These are phyloP conservation scores for Megaptera novaeangliae DNA, from an alignment of 2,113 vertebrate genomes.

Conservation along the genomic window DNA sequence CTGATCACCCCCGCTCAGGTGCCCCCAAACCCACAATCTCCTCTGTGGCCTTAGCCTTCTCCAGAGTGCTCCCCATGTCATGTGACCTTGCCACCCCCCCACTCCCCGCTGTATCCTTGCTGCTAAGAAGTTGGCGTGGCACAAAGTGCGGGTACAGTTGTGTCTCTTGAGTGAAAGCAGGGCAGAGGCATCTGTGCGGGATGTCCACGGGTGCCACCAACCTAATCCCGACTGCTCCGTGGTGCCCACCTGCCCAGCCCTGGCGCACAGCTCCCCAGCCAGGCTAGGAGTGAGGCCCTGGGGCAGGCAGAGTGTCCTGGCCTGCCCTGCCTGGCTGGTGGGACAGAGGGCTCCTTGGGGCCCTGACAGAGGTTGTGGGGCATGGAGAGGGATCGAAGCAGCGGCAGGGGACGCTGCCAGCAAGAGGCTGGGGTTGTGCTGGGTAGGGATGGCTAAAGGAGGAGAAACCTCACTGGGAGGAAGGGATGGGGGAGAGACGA, in stretches of 20 bases:
- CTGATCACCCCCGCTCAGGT: not conserved
- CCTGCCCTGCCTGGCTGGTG: not conserved
- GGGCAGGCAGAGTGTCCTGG: not conserved
- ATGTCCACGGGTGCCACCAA: not conserved
- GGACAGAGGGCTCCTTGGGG: not conserved
- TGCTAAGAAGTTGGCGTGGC: not conserved
- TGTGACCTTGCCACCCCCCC: fast-evolving
- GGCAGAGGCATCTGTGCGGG: fast-evolving
- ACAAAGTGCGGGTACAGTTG: fast-evolving
- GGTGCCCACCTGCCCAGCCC: not conserved
- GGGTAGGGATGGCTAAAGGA: not conserved
- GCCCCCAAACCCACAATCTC: not conserved
- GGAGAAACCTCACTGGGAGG: not conserved
- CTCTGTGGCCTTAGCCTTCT: not conserved
- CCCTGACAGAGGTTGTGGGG: not conserved
- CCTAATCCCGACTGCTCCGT: no score
- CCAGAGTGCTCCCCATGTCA: fast-evolving
- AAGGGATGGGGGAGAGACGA: no score
- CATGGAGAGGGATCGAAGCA: fast-evolving
- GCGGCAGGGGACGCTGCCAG: not conserved
- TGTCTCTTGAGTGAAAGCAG: fast-evolving
- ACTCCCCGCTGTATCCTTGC: not conserved
- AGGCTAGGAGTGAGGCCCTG: not conserved
- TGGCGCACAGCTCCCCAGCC: not conserved
- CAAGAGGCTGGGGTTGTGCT: not conserved